Evolutionary conservation across 2,888 invertebrate genomes (phyloP), one percentile per base, ranked within the genome.

Genomic region (Philaethria dido): DNA sequence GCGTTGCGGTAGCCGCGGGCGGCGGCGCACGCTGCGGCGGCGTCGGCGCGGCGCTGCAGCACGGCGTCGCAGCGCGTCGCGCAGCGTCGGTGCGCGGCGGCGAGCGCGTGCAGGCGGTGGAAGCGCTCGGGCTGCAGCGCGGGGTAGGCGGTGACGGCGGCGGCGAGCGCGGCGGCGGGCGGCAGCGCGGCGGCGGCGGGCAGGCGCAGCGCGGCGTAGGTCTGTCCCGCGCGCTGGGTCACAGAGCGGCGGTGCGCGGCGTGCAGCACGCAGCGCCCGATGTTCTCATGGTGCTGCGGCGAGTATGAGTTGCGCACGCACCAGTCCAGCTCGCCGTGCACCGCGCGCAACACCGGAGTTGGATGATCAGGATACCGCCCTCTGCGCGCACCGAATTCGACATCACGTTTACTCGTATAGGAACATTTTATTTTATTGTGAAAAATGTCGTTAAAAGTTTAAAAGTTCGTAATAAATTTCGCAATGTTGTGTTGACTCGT

Each of bases 271-370:
- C 98, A 98, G 72, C 97, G 94, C n/a, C 98, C 98, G 71, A 98
- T 93, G 91, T 98, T 98, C 81, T 97, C 95, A 83, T 96, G 96
- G 80, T 97, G 96, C 76, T 95, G 96, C 72, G 95, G 95, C 1
- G 97, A 96, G 80, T 96, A 95, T 0, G 97, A 96, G 88, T 97
- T 97, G 73, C 96, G 95, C 20, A 97, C 96, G 85, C 98, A 98
- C 96, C 98, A 98, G 82, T 98, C 97, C 77, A 98, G 89, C 83
- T 96, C 95, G 50, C 92, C 93, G 77, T 96, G 95, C 76, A 98
- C 94, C 71, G 95, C 95, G 69, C 95, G 94, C 77, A 99, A 93
- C 45, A 98, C 95, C 0, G 97, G 97, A 96, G 88, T 97, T 97
- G 68, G 98, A 98, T 64, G n/a, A 99, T 83, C 52, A 99, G 86